Percentiles rank a stretch among this genome's conserved stretches.
phyloP scores from a whole-genome alignment of 1,140 invertebrate species.

The Scaptomyza pallida region DNA sequence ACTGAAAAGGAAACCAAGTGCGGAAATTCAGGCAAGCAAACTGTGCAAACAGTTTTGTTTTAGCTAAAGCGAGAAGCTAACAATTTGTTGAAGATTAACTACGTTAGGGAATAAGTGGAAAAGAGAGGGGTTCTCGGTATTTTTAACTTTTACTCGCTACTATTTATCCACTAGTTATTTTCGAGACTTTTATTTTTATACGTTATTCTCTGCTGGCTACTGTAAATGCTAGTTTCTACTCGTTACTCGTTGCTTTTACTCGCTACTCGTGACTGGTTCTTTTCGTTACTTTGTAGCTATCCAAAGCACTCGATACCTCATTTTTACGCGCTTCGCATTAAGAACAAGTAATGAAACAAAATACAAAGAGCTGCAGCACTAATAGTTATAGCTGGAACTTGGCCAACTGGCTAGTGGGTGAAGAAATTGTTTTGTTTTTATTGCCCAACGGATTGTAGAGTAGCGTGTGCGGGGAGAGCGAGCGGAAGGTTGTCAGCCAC shows the following conservation, averaged over 20 bases:
- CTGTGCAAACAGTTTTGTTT: not conserved
- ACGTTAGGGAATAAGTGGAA: not conserved
- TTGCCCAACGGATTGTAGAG: not conserved
- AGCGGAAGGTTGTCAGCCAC: conserved; percentile 25
- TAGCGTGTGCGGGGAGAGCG: not conserved
- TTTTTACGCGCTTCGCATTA: too few species aligned
- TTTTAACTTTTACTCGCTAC: not conserved
- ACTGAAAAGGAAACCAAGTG: not conserved
- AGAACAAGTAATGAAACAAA: not conserved
- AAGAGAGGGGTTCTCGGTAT: not conserved
- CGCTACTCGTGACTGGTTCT: too few species aligned
- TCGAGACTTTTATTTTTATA: too few species aligned
- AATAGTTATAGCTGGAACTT: not conserved
- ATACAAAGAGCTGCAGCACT: not conserved
- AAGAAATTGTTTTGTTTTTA: conserved; percentile 9
- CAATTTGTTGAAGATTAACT: not conserved
- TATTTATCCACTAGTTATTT: not conserved
- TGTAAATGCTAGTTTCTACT: too few species aligned
- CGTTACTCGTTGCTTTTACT: not conserved
- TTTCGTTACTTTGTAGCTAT: too few species aligned
- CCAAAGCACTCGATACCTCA: too few species aligned
- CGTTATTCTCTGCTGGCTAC: too few species aligned
- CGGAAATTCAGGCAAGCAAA: not conserved
- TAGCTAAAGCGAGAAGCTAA: not conserved
- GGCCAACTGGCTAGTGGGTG: not conserved